Percentiles rank a stretch among this genome's conserved stretches.
phyloP scores from a whole-genome alignment of 2,888 invertebrate species.

The Meganola albula region DNA sequence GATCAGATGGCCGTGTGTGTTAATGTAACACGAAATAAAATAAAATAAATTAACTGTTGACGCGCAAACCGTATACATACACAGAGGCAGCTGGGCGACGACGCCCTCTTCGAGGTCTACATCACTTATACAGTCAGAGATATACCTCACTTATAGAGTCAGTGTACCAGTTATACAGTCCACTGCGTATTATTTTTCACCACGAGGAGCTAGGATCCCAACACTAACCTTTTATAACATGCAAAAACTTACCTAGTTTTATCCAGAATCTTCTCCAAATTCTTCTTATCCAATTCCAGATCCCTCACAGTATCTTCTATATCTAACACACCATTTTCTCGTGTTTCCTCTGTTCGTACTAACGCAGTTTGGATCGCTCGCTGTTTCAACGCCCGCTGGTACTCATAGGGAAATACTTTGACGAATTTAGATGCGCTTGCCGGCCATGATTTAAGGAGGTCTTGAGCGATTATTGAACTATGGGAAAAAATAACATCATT shows the following conservation, averaged over 20 bases:
- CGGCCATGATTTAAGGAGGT: slow-evolving; percentile 89
- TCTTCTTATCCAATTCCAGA: slow-evolving; percentile 85
- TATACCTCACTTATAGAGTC: no score
- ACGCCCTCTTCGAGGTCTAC: no score
- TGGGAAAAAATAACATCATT: no score
- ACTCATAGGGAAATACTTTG: slow-evolving; percentile 98
- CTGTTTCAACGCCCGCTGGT: slow-evolving; percentile 91
- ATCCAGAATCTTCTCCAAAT: slow-evolving; percentile 88
- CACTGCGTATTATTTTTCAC: no score
- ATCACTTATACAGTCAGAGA: no score
- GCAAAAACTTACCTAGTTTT: slow-evolving; percentile 79
- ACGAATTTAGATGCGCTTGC: slow-evolving; percentile 87
- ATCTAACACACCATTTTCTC: slow-evolving; percentile 79
- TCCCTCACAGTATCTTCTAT: slow-evolving; percentile 94
- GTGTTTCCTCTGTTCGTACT: slow-evolving; percentile 42
- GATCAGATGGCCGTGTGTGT: no score
- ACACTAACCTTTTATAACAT: neutral
- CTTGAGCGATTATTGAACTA: slow-evolving; percentile 86
- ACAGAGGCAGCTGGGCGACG: neutral
- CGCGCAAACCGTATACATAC: neutral
- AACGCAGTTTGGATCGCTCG: slow-evolving; percentile 49
- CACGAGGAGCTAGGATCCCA: no score
- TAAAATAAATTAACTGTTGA: no score
- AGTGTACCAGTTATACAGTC: no score
- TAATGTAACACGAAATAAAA: no score